A percentile compares a stretch with the other conserved stretches of the same genome.
Evolutionary conservation across 2,888 invertebrate genomes (phyloP).

Genomic region (Phragmatobia fuliginosa): DNA sequence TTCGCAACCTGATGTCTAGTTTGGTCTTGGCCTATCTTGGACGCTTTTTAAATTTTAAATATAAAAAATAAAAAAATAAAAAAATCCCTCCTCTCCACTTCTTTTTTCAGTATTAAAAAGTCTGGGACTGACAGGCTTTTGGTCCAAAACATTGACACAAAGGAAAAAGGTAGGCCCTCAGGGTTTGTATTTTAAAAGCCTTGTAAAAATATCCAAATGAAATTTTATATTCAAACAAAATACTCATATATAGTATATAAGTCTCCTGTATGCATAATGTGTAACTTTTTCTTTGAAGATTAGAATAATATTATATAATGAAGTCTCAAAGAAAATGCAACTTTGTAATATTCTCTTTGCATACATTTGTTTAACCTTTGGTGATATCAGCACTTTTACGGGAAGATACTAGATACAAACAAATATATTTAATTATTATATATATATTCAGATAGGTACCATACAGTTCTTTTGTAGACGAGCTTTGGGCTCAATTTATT

Average conservation of each 20-base stretch:
- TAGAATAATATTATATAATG: background rate
- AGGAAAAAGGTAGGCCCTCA: background rate
- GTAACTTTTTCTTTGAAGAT: background rate
- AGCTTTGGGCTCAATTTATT: background rate
- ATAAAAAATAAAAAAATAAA: background rate
- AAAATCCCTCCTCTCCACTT: background rate
- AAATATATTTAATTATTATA: too few species aligned
- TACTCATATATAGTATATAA: background rate
- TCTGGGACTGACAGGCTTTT: background rate
- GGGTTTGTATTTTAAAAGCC: background rate
- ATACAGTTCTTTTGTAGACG: background rate
- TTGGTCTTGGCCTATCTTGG: slow-evolving; percentile 7
- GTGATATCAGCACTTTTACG: background rate
- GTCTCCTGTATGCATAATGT: background rate
- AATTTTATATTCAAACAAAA: background rate
- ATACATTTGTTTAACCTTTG: background rate
- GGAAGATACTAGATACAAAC: background rate
- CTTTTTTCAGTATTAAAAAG: background rate
- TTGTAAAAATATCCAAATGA: background rate
- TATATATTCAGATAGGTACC: too few species aligned
- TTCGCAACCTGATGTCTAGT: slow-evolving; percentile 28
- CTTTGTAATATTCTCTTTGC: background rate
- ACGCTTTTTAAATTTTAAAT: background rate
- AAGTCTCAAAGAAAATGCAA: background rate
- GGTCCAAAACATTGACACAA: background rate